Conservation (phyloP, 1,140 invertebrate genomes). For the Caenorhabditis remanei region DNA sequence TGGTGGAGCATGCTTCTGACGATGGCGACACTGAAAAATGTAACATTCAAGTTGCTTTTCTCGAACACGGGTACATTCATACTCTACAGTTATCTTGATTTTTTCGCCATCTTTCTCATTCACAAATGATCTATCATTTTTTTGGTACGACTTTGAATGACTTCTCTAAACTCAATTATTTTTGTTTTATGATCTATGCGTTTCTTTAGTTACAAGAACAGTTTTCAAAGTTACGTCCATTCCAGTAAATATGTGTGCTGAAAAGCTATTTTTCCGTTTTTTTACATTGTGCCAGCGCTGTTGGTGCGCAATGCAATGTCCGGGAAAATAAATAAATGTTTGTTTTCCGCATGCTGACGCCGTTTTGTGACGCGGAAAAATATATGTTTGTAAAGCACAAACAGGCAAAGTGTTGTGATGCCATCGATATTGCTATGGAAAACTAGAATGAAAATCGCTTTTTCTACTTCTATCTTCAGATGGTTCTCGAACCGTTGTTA, state of each 20-base stretch:
- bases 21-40: conserved; percentile 50
- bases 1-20: conserved; percentile 25
- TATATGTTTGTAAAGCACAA: conserved; percentile 49
- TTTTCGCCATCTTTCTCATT: neutral
- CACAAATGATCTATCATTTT: no score
- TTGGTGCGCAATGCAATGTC: neutral
- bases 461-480: neutral
- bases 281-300: conserved; percentile 11
- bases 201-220: no score
- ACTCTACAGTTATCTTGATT: neutral
- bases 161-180: no score
- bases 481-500: neutral
- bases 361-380: conserved; percentile 17
- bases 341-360: conserved; percentile 55
- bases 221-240: neutral
- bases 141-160: no score
- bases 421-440: conserved; percentile 22
- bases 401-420: conserved; percentile 26
- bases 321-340: conserved; percentile 46
- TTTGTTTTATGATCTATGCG: no score
- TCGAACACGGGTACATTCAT: no score
- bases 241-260: neutral
- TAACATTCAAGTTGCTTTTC: neutral
- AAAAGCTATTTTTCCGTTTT: neutral
- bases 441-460: neutral